Evolutionary conservation across 2,113 vertebrate genomes (phyloP), one percentile per base, ranked within the genome.

Genomic region (Numida meleagris): DNA sequence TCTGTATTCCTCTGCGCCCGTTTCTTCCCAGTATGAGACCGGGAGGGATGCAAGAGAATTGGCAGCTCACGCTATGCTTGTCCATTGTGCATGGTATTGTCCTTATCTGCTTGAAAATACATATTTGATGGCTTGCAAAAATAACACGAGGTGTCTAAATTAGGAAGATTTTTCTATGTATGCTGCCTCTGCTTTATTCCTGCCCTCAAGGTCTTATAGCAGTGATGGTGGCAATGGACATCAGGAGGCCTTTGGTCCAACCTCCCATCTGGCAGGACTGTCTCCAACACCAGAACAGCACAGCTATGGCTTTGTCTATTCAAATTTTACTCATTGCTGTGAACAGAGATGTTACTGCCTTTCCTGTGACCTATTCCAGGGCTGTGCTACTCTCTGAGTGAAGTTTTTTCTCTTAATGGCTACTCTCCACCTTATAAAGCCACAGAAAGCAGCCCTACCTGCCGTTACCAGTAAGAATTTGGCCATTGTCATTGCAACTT

Each of bases 401-500:
- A 11, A 20, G 1, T 19, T 27, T 50, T 31, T 53, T 19, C n/a
- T 65, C 2, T 10, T 53, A 17, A 25, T 78, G 20, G 50, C 42
- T 46, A 38, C 3, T 45, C 42, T 81, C 70, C 81, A 31, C 57
- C 24, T 81, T 20, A 4, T 19, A n/a, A 11, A 90, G 2, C 21
- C 38, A 33, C 65, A 14, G 3, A 33, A 36, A 34, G 14, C 58
- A 17, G 4, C 43, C 21, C 43, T 34, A 21, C 29, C 14, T 42
- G 59, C 9, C 24, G 5, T 19, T 58, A 46, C 21, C 21, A 59
- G 53, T 25, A 65, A 65, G 4, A 50, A 29, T 29, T 71, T 27
- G 34, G 4, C 29, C 34, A 16, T 50, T 6, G 1, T 58, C 14
- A 6, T 6, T 1, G 1, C 43, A 81, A 7, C 4, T 42, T 92